These are phyloP conservation scores for Gephyroberyx darwinii DNA, from an alignment of 2,797 vertebrate genomes.

Conservation along the genomic window DNA sequence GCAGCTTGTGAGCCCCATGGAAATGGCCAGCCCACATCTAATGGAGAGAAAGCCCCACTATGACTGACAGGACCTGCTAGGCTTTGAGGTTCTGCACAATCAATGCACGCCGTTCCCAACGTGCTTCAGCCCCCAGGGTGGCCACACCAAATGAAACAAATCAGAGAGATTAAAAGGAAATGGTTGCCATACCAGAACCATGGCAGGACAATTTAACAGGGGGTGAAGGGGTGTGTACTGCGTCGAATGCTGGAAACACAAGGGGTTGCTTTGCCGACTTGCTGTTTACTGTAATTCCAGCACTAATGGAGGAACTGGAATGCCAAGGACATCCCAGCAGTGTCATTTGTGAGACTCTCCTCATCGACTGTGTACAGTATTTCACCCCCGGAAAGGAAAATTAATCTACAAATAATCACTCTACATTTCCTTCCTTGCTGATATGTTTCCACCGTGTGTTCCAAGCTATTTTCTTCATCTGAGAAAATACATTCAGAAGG, in stretches of 20 bases:
- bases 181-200: constrained; percentile 45
- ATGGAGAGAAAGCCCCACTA: constrained; percentile 46
- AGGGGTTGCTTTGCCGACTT: constrained; percentile 38
- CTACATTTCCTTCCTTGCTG: constrained; percentile 51
- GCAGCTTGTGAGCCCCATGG: constrained; percentile 51
- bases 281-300: constrained; percentile 38
- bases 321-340: constrained; percentile 51
- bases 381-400: constrained; percentile 47
- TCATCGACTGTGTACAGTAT: constrained; percentile 47
- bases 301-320: constrained; percentile 34
- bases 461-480: constrained; percentile 62
- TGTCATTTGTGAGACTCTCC: constrained; percentile 44
- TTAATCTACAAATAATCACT: constrained; percentile 54
- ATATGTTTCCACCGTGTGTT: constrained; percentile 67
- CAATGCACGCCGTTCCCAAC: constrained; percentile 52
- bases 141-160: constrained; percentile 63
- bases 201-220: constrained; percentile 16
- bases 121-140: constrained; percentile 32
- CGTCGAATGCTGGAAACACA: constrained; percentile 15
- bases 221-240: constrained; percentile 27
- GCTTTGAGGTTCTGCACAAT: constrained; percentile 62
- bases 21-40: constrained; percentile 60
- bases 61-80: constrained; percentile 62
- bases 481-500: constrained; percentile 58
- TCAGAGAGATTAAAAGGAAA: constrained; percentile 51